Conservation (phyloP, 2,888 invertebrate species). For the Drosophila histrio region DNA sequence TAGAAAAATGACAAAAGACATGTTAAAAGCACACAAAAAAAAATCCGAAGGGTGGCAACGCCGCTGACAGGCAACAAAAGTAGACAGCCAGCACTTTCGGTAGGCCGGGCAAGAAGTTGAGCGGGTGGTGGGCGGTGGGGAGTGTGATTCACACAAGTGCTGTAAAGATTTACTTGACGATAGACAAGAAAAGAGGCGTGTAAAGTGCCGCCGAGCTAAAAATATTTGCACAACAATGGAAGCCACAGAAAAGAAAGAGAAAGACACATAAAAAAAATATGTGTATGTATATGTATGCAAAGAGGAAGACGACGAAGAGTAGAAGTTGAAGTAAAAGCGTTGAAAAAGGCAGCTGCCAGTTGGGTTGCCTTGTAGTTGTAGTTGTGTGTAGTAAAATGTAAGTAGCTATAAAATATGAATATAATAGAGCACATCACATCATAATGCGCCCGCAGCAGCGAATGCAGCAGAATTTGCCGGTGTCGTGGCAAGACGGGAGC, state of each 20-base stretch:
- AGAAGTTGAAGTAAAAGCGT: conserved; percentile 5
- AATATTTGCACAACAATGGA: conserved; percentile 74
- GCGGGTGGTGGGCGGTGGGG: neutral
- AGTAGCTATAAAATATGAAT: conserved; percentile 75
- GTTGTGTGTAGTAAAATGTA: conserved; percentile 58
- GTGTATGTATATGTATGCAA: conserved; percentile 7
- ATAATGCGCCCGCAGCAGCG: conserved; percentile 64
- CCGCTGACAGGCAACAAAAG: conserved; percentile 57
- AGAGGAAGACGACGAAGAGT: neutral
- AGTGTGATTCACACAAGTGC: conserved; percentile 9
- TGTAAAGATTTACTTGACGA: conserved; percentile 50
- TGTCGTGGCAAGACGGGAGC: neutral
- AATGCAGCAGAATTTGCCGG: conserved; percentile 26
- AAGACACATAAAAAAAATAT: conserved; percentile 11
- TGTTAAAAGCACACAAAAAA: conserved; percentile 63
- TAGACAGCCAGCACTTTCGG: conserved; percentile 55
- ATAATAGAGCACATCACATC: conserved; percentile 72
- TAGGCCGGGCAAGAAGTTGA: conserved; percentile 31
- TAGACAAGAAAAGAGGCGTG: conserved; percentile 55
- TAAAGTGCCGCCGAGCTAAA: conserved; percentile 66
- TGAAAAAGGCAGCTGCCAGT: conserved; percentile 35
- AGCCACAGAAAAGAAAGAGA: conserved; percentile 41
- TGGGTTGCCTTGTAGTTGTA: conserved; percentile 16
- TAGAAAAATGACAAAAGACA: conserved; percentile 73
- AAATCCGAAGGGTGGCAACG: conserved; percentile 31